Evolutionary conservation across 1,140 invertebrate genomes (phyloP).

Genomic region (Pseudomyrmex gracilis): DNA sequence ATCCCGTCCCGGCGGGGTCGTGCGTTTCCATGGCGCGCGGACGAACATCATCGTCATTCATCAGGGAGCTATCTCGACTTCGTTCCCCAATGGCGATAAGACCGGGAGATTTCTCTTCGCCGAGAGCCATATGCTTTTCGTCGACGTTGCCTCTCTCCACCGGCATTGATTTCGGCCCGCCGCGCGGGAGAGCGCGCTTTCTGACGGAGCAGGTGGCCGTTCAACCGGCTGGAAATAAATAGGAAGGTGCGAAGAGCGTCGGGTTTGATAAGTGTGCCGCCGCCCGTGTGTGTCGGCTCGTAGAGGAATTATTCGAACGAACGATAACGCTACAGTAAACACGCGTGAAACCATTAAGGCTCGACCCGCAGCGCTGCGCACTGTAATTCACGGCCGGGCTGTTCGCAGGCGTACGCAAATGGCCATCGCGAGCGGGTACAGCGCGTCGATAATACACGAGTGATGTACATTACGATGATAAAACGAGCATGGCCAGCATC

Average conservation of each 20-base stretch:
- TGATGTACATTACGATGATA: constrained; percentile 26
- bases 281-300: neutral
- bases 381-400: constrained; percentile 50
- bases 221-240: constrained; percentile 51
- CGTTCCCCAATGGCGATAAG: constrained; percentile 25
- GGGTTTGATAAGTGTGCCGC: constrained; percentile 43
- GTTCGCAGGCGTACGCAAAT: constrained; percentile 28
- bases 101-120: constrained; percentile 21
- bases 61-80: constrained; percentile 25
- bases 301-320: constrained; percentile 57
- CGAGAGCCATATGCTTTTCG: constrained; percentile 45
- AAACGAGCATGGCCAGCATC: neutral
- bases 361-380: neutral
- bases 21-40: constrained; percentile 5
- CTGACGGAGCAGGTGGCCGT: constrained; percentile 34
- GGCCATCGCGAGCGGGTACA: neutral
- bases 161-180: constrained; percentile 35
- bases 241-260: constrained; percentile 44
- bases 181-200: constrained; percentile 18
- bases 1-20: constrained; percentile 18
- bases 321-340: constrained; percentile 57
- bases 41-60: constrained; percentile 58
- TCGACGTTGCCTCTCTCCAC: neutral
- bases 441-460: constrained; percentile 42
- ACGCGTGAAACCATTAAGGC: constrained; percentile 49